Percentiles rank a stretch among this genome's conserved stretches.
These are phyloP conservation scores for Andrena fulva DNA, from an alignment of 2,888 invertebrate genomes.

Conservation along the genomic window DNA sequence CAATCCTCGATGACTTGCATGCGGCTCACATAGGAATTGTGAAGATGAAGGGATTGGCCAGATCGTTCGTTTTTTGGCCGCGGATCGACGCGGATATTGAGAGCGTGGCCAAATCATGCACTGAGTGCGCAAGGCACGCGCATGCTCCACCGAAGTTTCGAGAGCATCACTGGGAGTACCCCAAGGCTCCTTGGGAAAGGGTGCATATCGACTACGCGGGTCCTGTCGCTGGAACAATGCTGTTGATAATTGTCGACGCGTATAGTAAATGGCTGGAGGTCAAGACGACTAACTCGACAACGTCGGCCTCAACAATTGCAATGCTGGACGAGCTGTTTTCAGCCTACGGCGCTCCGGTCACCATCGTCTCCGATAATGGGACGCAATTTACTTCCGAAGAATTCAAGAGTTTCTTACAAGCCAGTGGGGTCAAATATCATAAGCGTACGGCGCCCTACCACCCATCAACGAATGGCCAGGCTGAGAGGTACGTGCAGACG, in stretches of 20 bases:
- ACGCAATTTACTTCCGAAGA: background rate
- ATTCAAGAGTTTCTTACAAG: background rate
- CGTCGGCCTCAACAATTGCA: background rate
- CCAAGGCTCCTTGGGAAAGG: background rate
- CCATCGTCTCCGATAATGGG: background rate
- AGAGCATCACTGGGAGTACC: background rate
- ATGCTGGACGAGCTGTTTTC: background rate
- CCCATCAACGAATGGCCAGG: background rate
- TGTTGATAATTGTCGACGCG: background rate
- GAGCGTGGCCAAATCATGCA: background rate
- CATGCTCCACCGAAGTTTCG: background rate
- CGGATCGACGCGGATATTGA: background rate
- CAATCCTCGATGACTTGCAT: background rate
- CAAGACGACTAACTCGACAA: background rate
- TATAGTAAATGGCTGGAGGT: background rate
- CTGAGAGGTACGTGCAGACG: background rate
- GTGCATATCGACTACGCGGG: background rate
- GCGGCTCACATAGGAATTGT: background rate
- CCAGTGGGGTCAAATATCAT: background rate
- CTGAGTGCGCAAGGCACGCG: background rate
- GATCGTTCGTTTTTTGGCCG: background rate
- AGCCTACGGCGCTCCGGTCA: background rate
- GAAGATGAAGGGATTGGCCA: background rate
- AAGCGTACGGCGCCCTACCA: background rate
- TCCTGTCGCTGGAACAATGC: background rate